Base-by-base conservation (phyloP, 2,797 vertebrate genomes). In the Chlorospingus semifuscus region DNA sequence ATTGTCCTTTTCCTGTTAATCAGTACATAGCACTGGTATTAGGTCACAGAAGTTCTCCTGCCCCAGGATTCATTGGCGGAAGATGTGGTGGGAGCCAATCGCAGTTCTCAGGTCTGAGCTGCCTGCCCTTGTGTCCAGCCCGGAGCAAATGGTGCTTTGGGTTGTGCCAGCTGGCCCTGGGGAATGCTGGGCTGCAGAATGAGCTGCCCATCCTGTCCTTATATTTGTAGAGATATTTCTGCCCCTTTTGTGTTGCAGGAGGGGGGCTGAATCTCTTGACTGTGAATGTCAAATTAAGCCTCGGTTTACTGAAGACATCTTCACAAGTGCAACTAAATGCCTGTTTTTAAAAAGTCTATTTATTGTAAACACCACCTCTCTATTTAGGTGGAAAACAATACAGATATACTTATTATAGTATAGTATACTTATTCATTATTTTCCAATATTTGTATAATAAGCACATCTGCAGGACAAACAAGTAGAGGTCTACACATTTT, bases 1-100 rank as follows among this genome's bases (percentile, higher is more conserved):
- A 83, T 94, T 94, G 89, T 95, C 46, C 80, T 66, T 92, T 93
- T 85, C 29, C 70, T 76, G 80, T 86, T 96, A 86, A 95, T 94
- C 91, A 76, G 93, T 91, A 79, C 92, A 93, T 96, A 95, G 72
- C 70, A 37, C 39, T 69, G 5, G 47, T 69, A 6, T 91, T 71
- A 96, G 86, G 42, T 94, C 96, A 94, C 65, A 66, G 70, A 10
- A 87, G 80, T 86, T 94, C 64, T 92, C 13, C 53, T 63, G 2
- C 75, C 52, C 16, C 46, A 26, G 61, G 47, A 36, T 72, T 79
- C 80, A 46, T 74, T 72, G 90, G 61, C 84, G 83, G 77, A 79
- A 87, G 90, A 59, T 49, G n/a, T 95, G 88, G 74, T 44, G 59
- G 70, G 74, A 93, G 90, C 93, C 91, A 93, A 0, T 30, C 17